Conservation (phyloP, 2,797 vertebrate genomes). For the Poeciliopsis presidionis region DNA sequence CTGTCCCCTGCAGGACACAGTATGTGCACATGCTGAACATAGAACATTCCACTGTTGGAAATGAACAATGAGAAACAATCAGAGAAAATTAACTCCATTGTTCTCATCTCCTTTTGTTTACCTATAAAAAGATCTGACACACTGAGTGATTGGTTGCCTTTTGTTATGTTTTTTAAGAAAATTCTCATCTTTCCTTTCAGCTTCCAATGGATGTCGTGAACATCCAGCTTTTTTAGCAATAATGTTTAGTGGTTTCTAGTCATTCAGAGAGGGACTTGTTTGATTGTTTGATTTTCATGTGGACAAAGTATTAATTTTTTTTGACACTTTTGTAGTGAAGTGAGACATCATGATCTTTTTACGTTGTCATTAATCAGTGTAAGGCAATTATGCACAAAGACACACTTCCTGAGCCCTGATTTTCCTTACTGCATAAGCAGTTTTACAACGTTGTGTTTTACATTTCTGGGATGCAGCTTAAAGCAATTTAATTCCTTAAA, state of each 20-base stretch:
- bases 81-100: conserved; percentile 17
- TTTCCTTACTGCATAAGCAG: conserved; percentile 10
- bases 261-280: not conserved
- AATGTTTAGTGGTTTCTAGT: not conserved
- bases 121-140: not conserved
- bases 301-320: not conserved
- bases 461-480: conserved; percentile 44
- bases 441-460: conserved; percentile 13
- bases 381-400: not conserved
- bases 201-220: not conserved
- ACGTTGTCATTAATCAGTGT: not conserved
- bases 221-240: not conserved
- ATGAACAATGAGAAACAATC: conserved; percentile 19
- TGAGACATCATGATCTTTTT: not conserved
- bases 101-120: not conserved
- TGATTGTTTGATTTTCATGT: not conserved
- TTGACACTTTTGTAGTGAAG: not conserved
- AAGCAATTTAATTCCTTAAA: conserved; percentile 20
- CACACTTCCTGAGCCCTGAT: not conserved
- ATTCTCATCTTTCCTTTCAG: not conserved
- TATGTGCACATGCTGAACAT: conserved; percentile 46
- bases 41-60: conserved; percentile 31
- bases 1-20: conserved; percentile 67
- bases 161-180: not conserved
- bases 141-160: not conserved